phyloP scores from a whole-genome alignment of 2,888 invertebrate genomes.

The Thalpophila matura region DNA sequence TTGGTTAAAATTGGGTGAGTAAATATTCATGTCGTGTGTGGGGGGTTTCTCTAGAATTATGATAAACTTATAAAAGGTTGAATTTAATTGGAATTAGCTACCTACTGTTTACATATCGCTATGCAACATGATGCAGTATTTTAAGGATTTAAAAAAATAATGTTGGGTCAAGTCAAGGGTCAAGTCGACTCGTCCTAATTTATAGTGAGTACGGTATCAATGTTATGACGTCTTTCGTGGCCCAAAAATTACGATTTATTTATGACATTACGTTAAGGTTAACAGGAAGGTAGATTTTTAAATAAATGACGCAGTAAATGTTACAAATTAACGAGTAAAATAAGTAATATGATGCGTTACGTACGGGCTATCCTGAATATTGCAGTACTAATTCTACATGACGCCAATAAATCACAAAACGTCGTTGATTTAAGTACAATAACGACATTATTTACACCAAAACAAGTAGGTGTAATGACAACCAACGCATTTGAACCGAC shows the following conservation, averaged over 20 bases:
- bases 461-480: conserved; percentile 5
- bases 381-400: conserved; percentile 1
- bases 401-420: conserved; percentile 11
- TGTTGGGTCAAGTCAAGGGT: neutral
- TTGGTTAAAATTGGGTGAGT: conserved; percentile 7
- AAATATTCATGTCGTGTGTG: conserved; percentile 9
- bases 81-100: conserved; percentile 2
- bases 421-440: conserved; percentile 1
- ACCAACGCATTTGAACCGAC: conserved; percentile 23
- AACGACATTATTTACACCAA: conserved; percentile 24
- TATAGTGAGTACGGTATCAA: neutral
- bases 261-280: neutral
- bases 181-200: too few relatives aligned
- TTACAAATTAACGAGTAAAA: neutral
- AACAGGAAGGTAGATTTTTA: conserved; percentile 11
- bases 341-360: neutral
- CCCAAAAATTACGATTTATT: too few relatives aligned
- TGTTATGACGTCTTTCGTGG: too few relatives aligned
- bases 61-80: neutral
- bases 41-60: conserved; percentile 10
- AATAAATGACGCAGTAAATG: neutral
- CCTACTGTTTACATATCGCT: conserved; percentile 8
- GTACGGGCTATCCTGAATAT: conserved; percentile 17
- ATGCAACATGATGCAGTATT: neutral
- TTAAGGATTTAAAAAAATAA: conserved; percentile 3